phyloP scores from a whole-genome alignment of 2,888 invertebrate species.

The Microplitis deprimator region DNA sequence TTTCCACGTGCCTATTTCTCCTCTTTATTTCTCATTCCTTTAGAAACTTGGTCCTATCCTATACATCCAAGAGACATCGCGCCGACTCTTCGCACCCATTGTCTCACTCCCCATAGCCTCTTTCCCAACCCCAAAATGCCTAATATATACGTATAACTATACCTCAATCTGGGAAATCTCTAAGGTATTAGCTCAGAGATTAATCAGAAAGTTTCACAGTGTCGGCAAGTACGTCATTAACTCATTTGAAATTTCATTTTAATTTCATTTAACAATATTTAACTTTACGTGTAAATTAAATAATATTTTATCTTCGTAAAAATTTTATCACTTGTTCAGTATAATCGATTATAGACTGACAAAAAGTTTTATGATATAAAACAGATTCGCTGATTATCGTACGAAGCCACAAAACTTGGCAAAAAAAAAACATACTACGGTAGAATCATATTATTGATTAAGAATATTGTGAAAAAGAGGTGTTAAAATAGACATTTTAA shows the following conservation, averaged over 20 bases:
- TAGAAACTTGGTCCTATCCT: conserved; percentile 12
- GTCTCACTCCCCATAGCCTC: conserved; percentile 2
- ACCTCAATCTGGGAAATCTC: conserved; percentile 24
- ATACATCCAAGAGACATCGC: background rate
- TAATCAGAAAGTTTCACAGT: conserved; percentile 55
- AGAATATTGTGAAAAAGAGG: too few species aligned
- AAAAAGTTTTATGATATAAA: background rate
- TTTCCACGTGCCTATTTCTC: conserved; percentile 62
- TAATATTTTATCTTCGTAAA: conserved; percentile 21
- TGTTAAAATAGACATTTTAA: too few species aligned
- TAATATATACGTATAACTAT: conserved; percentile 14
- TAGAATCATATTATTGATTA: too few species aligned
- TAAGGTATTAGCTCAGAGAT: conserved; percentile 52
- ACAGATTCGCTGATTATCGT: background rate
- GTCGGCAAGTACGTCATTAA: conserved; percentile 49
- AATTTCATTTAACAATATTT: conserved; percentile 45
- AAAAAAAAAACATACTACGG: too few species aligned
- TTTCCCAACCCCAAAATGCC: conserved; percentile 8
- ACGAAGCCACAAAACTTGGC: background rate
- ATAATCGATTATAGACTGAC: background rate
- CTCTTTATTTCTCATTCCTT: conserved; percentile 45
- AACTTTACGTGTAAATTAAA: conserved; percentile 20
- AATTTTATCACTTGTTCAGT: conserved; percentile 23
- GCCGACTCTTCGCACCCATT: conserved; percentile 31
- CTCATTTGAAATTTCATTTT: conserved; percentile 49